Evolutionary conservation across 2,888 invertebrate species (phyloP).

Genomic region (Clostera curtula): DNA sequence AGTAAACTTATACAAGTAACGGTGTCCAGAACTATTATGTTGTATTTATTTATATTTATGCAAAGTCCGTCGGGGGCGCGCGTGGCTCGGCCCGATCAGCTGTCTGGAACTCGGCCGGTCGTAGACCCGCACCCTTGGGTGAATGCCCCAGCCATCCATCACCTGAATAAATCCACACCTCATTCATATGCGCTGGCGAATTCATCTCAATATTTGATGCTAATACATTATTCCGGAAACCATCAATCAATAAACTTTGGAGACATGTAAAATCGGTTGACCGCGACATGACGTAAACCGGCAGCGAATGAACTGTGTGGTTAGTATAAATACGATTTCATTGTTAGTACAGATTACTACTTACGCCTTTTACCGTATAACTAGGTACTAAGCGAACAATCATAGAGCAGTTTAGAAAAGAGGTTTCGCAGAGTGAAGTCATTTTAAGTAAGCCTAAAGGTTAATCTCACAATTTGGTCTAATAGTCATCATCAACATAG

Average conservation of each 20-base stretch:
- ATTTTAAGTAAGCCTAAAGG: too few relatives aligned
- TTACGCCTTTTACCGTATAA: too few relatives aligned
- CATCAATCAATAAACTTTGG: conserved; percentile 36
- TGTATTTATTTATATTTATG: conserved; percentile 38
- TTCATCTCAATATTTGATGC: conserved; percentile 58
- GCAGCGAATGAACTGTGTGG: conserved; percentile 27
- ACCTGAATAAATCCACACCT: conserved; percentile 62
- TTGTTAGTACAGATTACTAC: background rate
- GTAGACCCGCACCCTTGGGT: conserved; percentile 49
- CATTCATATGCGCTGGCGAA: conserved; percentile 59
- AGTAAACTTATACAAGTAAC: conserved; percentile 30
- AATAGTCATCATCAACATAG: too few relatives aligned
- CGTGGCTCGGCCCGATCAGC: conserved; percentile 48
- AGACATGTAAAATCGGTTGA: conserved; percentile 32
- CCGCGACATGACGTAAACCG: conserved; percentile 17
- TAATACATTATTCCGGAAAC: conserved; percentile 50
- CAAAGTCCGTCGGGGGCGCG: conserved; percentile 22
- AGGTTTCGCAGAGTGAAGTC: too few relatives aligned
- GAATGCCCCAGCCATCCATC: conserved; percentile 51
- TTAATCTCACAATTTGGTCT: too few relatives aligned
- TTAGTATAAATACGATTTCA: background rate
- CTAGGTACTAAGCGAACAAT: too few relatives aligned
- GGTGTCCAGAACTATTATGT: conserved; percentile 27
- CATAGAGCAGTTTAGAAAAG: too few relatives aligned
- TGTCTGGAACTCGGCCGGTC: conserved; percentile 66